Evolutionary conservation across 2,888 invertebrate genomes (phyloP).

Genomic region (Endotricha flammealis): DNA sequence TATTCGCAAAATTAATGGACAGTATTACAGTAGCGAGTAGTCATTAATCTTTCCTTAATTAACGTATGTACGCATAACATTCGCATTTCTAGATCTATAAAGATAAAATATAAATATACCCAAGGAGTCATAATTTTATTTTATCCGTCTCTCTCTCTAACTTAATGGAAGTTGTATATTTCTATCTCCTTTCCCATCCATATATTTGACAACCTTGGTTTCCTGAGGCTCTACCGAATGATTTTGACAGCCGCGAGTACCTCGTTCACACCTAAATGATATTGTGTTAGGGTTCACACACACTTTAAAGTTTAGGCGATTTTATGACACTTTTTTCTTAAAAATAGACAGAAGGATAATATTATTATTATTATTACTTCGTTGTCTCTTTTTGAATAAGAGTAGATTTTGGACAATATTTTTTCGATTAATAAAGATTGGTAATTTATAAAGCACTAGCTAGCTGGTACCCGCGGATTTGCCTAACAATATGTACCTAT

Average conservation of each 20-base stretch:
- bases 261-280: conserved; percentile 37
- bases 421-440: too few relatives aligned
- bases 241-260: conserved; percentile 28
- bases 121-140: conserved; percentile 40
- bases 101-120: conserved; percentile 60
- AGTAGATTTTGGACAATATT: too few relatives aligned
- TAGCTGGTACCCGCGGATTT: too few relatives aligned
- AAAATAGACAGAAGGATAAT: too few relatives aligned
- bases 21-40: conserved; percentile 51
- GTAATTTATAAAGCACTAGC: too few relatives aligned
- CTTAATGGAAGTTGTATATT: conserved; percentile 13
- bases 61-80: conserved; percentile 48
- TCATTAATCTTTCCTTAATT: conserved; percentile 68
- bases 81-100: conserved; percentile 55
- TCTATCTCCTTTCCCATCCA: conserved; percentile 22
- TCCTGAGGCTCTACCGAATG: background rate
- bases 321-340: too few relatives aligned
- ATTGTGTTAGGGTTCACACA: background rate
- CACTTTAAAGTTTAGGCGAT: too few relatives aligned
- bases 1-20: conserved; percentile 43
- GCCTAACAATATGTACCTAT: too few relatives aligned
- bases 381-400: too few relatives aligned
- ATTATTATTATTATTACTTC: too few relatives aligned
- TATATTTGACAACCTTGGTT: conserved; percentile 23
- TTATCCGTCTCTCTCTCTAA: conserved; percentile 26